Conservation (phyloP, 2,797 vertebrate species). For the Pseudochaenichthys georgianus region DNA sequence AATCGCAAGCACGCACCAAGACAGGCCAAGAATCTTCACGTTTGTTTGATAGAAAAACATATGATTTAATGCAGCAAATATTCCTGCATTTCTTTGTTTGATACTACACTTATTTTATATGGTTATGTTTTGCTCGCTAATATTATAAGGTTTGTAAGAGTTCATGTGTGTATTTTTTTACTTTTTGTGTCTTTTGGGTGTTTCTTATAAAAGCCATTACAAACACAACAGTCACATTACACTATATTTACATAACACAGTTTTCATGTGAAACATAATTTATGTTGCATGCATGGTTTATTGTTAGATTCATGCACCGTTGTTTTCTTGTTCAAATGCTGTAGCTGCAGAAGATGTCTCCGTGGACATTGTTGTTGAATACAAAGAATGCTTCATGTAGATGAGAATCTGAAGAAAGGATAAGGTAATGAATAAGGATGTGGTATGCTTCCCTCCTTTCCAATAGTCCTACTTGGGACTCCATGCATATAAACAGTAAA, state of each 20-base stretch:
- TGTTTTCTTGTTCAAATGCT: not conserved
- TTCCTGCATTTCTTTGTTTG: too few species aligned
- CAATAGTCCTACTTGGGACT: not conserved
- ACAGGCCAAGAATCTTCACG: too few species aligned
- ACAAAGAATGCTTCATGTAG: slow-evolving; percentile 10
- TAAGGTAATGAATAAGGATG: not conserved
- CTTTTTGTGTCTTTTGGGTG: too few species aligned
- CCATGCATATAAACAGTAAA: slow-evolving; percentile 48
- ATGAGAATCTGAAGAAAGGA: slow-evolving; percentile 4
- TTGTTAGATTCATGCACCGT: not conserved
- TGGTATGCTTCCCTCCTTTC: not conserved
- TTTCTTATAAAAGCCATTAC: too few species aligned
- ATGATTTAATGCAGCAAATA: too few species aligned
- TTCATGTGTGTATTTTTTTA: not conserved
- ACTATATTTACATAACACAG: too few species aligned
- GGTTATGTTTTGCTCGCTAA: too few species aligned
- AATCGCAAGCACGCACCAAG: too few species aligned
- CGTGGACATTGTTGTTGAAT: slow-evolving; percentile 1
- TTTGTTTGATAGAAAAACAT: too few species aligned
- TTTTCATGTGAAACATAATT: not conserved
- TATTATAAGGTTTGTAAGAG: too few species aligned
- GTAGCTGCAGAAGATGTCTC: not conserved
- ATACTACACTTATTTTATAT: too few species aligned
- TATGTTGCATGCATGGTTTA: not conserved
- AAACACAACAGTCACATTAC: too few species aligned